phyloP scores from a whole-genome alignment of 2,888 invertebrate genomes.

The Macrophya annulata region DNA sequence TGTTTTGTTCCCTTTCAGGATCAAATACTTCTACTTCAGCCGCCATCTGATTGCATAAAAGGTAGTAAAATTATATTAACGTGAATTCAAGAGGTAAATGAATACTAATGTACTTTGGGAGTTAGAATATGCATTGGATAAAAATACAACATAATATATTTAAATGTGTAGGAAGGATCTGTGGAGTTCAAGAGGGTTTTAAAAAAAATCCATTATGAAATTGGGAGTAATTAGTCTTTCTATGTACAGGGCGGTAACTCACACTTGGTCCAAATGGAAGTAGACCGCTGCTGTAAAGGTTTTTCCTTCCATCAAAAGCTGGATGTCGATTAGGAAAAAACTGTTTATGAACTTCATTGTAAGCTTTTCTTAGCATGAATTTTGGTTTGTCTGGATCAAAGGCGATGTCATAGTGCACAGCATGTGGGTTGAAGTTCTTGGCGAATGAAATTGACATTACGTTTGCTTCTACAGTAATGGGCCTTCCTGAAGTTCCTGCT shows the following conservation, averaged over 20 bases:
- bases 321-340: constrained; percentile 80
- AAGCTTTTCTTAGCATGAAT: constrained; percentile 82
- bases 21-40: constrained; percentile 75
- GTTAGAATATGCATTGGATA: constrained; percentile 22
- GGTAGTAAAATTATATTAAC: background rate
- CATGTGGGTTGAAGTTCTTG: constrained; percentile 77
- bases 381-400: constrained; percentile 87
- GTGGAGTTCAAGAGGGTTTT: background rate
- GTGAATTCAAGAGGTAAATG: no score
- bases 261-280: constrained; percentile 79
- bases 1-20: constrained; percentile 69
- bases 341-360: constrained; percentile 73
- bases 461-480: constrained; percentile 83
- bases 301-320: constrained; percentile 89
- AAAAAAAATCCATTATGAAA: background rate
- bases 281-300: constrained; percentile 82
- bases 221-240: constrained; percentile 11
- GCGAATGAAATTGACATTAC: constrained; percentile 83
- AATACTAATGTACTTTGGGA: background rate
- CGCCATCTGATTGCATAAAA: constrained; percentile 60
- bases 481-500: constrained; percentile 78
- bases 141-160: background rate
- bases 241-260: constrained; percentile 56
- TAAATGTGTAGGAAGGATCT: background rate
- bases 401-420: constrained; percentile 91